phyloP scores from a whole-genome alignment of 2,888 invertebrate species.

The Kryphioiulus occultus region DNA sequence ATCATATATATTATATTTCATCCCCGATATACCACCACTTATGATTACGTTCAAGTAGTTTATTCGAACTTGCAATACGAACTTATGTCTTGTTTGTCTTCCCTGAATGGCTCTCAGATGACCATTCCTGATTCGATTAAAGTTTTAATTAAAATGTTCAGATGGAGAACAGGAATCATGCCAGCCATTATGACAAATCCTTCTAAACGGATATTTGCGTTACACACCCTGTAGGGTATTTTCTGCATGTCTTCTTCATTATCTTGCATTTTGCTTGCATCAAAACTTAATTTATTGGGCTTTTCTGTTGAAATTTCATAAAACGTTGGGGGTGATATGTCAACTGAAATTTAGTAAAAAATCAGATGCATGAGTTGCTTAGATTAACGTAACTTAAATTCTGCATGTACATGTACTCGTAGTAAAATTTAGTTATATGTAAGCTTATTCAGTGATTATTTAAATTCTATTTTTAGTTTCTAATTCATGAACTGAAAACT shows the following conservation, averaged over 20 bases:
- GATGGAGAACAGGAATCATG: background rate
- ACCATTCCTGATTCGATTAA: background rate
- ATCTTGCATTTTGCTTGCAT: too few relatives aligned
- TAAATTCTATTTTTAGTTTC: too few relatives aligned
- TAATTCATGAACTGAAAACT: too few relatives aligned
- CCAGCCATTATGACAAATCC: background rate
- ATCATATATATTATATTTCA: constrained; percentile 33
- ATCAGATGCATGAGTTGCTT: too few relatives aligned
- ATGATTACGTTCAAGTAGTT: background rate
- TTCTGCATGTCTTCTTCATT: too few relatives aligned
- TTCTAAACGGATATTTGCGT: background rate
- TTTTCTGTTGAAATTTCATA: too few relatives aligned
- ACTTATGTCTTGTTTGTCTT: background rate
- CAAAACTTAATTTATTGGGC: too few relatives aligned
- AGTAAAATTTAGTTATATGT: too few relatives aligned
- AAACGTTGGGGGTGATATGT: too few relatives aligned
- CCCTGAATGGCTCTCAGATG: background rate
- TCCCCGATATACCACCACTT: constrained; percentile 6
- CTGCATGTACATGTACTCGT: background rate
- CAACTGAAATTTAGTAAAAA: too few relatives aligned
- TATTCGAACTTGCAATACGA: background rate
- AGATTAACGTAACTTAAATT: too few relatives aligned
- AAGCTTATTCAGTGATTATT: too few relatives aligned
- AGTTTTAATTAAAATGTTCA: background rate
- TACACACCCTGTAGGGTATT: background rate